A percentile compares a stretch with the other conserved stretches of the same genome.
These are phyloP conservation scores for Sminthurides aquaticus DNA, from an alignment of 2,888 invertebrate genomes.

Conservation along the genomic window DNA sequence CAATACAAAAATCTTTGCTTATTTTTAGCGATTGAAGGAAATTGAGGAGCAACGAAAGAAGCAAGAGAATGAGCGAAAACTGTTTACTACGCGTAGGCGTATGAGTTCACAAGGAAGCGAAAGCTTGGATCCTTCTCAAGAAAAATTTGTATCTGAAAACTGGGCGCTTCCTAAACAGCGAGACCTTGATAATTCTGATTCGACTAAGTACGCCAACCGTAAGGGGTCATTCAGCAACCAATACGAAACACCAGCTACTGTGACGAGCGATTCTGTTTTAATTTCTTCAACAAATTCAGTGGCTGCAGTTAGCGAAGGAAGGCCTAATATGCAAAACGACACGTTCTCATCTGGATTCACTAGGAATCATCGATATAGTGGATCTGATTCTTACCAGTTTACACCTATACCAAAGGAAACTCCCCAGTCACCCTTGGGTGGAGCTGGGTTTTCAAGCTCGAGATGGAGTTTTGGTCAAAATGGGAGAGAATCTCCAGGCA, in stretches of 20 bases:
- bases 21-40: neutral
- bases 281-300: neutral
- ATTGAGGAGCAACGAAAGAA: neutral
- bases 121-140: neutral
- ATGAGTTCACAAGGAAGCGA: neutral
- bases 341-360: neutral
- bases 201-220: too few relatives aligned
- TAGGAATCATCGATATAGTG: neutral
- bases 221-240: too few relatives aligned
- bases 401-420: conserved; percentile 1
- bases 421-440: neutral
- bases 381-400: conserved; percentile 1
- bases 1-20: neutral
- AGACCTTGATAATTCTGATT: neutral
- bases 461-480: neutral
- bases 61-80: neutral
- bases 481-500: neutral
- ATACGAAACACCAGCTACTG: neutral
- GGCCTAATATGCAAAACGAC: too few relatives aligned
- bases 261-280: neutral
- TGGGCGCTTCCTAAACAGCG: neutral
- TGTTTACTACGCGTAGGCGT: neutral
- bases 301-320: too few relatives aligned
- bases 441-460: neutral
- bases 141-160: neutral